Percentiles rank a stretch among this genome's conserved stretches.
These are phyloP conservation scores for Echeneis naucrates DNA, from an alignment of 2,797 vertebrate genomes.

Conservation along the genomic window DNA sequence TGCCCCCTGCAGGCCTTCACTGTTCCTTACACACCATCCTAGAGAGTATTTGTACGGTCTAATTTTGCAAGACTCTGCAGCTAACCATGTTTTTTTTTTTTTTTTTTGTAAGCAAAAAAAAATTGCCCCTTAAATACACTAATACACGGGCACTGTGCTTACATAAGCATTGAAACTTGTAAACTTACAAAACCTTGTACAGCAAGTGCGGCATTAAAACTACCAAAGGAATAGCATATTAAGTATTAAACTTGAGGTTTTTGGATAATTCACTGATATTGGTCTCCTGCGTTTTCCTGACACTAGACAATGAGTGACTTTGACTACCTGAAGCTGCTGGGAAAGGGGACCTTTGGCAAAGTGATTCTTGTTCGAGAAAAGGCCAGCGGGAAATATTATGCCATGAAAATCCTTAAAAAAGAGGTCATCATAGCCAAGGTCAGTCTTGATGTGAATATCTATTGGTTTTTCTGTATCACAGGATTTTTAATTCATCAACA, in stretches of 20 bases:
- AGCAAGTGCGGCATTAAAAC: no score
- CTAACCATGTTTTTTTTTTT: no score
- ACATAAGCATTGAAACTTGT: no score
- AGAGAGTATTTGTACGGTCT: neutral
- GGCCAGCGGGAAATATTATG: constrained; percentile 97
- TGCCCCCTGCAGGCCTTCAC: neutral
- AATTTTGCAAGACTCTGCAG: neutral
- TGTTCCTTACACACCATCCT: constrained; percentile 1
- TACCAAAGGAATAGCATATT: no score
- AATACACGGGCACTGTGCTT: no score
- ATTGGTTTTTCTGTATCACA: no score
- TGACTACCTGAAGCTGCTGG: constrained; percentile 98
- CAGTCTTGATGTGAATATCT: no score
- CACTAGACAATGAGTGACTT: constrained; percentile 98
- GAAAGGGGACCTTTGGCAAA: constrained; percentile 98
- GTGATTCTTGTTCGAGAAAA: constrained; percentile 98
- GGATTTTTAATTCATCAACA: neutral
- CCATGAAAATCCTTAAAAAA: constrained; percentile 99
- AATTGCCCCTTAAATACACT: no score
- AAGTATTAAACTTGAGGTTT: no score
- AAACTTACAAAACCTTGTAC: no score
- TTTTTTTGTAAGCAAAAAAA: no score
- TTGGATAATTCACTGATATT: no score
- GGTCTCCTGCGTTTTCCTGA: neutral
- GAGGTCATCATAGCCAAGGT: constrained; percentile 99